Evolutionary conservation across 2,888 invertebrate genomes (phyloP).

Genomic region (Xylota sylvarum): DNA sequence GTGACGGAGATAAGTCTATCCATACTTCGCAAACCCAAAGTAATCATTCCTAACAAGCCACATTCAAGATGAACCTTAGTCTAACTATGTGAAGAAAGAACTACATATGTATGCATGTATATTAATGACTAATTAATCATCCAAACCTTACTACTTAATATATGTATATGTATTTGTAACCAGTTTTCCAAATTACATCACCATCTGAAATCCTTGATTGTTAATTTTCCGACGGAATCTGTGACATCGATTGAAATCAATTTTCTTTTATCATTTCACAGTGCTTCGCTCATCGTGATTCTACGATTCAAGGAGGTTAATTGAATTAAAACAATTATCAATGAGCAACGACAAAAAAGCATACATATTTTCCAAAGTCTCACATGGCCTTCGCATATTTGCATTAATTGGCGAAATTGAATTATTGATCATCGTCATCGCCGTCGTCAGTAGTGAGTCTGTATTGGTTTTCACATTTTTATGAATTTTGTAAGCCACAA

Average conservation of each 20-base stretch:
- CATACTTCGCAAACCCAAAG: no score
- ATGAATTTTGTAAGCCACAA: not conserved
- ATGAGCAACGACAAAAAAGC: not conserved
- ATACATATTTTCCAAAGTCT: not conserved
- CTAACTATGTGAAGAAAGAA: no score
- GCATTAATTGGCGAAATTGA: constrained; percentile 63
- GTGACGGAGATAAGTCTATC: no score
- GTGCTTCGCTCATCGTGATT: constrained; percentile 31
- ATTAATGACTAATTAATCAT: no score
- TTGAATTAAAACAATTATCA: constrained; percentile 67
- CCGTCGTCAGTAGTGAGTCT: constrained; percentile 4
- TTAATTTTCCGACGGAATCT: not conserved
- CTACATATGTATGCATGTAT: no score
- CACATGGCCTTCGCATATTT: constrained; percentile 45
- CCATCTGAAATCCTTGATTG: not conserved
- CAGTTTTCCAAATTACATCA: constrained; percentile 15
- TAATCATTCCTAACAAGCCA: no score
- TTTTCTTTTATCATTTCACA: constrained; percentile 12
- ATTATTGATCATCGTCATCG: constrained; percentile 41
- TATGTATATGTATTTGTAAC: no score
- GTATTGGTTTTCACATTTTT: not conserved
- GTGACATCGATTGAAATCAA: constrained; percentile 44
- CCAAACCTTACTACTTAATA: no score
- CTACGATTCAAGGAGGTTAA: constrained; percentile 48
- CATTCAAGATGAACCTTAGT: no score